These are phyloP conservation scores for Conus ventricosus DNA, from an alignment of 1,140 invertebrate genomes.

Conservation along the genomic window DNA sequence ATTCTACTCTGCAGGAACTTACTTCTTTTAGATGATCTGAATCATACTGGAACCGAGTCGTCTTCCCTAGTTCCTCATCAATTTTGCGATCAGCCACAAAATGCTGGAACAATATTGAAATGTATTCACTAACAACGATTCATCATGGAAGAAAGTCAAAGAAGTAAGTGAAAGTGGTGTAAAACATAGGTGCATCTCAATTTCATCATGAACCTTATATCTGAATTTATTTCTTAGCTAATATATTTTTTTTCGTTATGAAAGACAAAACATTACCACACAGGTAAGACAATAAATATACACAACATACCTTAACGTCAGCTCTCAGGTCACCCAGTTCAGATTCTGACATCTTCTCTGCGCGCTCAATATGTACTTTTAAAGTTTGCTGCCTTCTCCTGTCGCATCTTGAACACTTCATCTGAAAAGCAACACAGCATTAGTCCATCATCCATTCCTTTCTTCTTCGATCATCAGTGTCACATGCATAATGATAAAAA, in stretches of 20 bases:
- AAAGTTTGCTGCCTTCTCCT: conserved; percentile 64
- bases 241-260: too few species aligned
- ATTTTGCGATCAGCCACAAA: conserved; percentile 70
- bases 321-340: conserved; percentile 66
- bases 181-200: too few species aligned
- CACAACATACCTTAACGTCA: conserved; percentile 67
- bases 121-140: too few species aligned
- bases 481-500: not conserved
- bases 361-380: conserved; percentile 62
- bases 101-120: conserved; percentile 57
- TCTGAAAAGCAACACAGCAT: conserved; percentile 46
- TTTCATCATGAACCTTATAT: too few species aligned
- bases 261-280: too few species aligned
- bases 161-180: too few species aligned
- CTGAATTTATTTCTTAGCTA: too few species aligned
- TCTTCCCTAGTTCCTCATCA: conserved; percentile 70
- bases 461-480: not conserved
- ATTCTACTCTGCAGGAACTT: conserved; percentile 27
- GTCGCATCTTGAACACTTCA: conserved; percentile 63
- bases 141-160: too few species aligned
- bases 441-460: not conserved
- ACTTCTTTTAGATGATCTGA: conserved; percentile 61
- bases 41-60: conserved; percentile 69
- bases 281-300: not conserved
- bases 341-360: conserved; percentile 62